Percentiles rank a stretch among this genome's conserved stretches.
phyloP scores from a whole-genome alignment of 2,113 vertebrate species.

The Eublepharis macularius region DNA sequence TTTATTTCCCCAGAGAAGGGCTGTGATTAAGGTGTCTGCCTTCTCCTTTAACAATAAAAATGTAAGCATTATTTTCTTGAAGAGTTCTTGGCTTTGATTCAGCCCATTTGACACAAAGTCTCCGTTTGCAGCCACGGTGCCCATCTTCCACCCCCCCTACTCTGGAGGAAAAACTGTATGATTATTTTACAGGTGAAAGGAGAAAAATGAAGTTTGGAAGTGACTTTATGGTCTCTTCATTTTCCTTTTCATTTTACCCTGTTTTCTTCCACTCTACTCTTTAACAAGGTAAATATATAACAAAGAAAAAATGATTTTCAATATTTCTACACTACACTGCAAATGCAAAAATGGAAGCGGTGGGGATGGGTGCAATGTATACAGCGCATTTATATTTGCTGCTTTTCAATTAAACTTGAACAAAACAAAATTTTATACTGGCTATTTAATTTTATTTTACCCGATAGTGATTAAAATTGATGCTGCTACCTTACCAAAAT shows the following conservation, averaged over 20 bases:
- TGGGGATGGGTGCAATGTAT: too few species aligned
- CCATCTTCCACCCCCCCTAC: not conserved
- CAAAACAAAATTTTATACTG: not conserved
- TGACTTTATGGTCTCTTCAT: not conserved
- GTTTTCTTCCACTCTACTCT: not conserved
- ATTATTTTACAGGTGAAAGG: not conserved
- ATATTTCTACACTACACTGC: not conserved
- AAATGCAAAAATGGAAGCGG: not conserved
- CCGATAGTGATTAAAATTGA: too few species aligned
- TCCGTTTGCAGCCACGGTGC: not conserved
- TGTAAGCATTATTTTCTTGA: not conserved
- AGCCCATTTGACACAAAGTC: not conserved
- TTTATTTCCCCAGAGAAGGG: conserved; percentile 19
- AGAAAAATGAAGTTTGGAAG: not conserved
- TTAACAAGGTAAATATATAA: not conserved
- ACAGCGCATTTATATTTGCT: not conserved
- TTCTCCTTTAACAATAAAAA: conserved; percentile 7
- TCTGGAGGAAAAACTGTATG: not conserved
- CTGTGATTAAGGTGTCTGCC: conserved; percentile 1
- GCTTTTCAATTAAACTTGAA: not conserved
- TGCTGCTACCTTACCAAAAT: too few species aligned
- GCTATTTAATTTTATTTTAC: too few species aligned
- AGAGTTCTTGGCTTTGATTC: not conserved
- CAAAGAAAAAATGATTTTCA: not conserved
- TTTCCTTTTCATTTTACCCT: not conserved